Percentiles rank a stretch among this genome's conserved stretches.
These are phyloP conservation scores for Sepioteuthis lessoniana DNA, from an alignment of 2,888 invertebrate genomes.

Conservation along the genomic window DNA sequence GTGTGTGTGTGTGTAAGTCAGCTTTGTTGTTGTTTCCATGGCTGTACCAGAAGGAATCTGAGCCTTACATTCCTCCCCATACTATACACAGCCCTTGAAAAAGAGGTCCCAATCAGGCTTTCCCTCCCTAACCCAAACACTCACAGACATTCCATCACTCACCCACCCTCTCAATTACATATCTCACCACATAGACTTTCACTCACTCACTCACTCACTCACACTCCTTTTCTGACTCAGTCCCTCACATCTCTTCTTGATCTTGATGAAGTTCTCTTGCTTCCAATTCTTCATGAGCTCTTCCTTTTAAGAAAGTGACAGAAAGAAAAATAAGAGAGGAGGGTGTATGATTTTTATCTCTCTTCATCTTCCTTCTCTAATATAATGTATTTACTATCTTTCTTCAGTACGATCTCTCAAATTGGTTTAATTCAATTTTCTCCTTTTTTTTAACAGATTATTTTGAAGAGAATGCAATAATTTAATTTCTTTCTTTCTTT, in stretches of 20 bases:
- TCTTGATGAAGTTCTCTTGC: neutral
- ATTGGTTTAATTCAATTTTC: neutral
- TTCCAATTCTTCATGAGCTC: neutral
- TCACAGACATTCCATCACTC: neutral
- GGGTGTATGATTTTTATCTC: neutral
- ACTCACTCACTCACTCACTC: neutral
- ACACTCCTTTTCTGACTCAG: neutral
- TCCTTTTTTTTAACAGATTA: neutral
- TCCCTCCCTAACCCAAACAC: neutral
- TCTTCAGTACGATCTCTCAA: neutral
- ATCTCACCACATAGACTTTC: conserved; percentile 15
- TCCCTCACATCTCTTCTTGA: neutral
- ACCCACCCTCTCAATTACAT: neutral
- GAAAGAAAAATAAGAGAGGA: neutral
- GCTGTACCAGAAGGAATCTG: neutral
- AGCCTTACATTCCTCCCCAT: neutral
- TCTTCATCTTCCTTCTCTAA: neutral
- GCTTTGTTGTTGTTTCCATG: no score
- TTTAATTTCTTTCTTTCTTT: no score
- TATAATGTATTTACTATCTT: neutral
- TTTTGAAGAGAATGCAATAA: no score
- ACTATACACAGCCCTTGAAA: neutral
- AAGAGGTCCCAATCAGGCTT: neutral
- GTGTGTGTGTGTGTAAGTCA: no score
- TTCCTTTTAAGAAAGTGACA: no score